Evolutionary conservation across 2,113 vertebrate species (phyloP).

Genomic region (Entelurus aequoreus): DNA sequence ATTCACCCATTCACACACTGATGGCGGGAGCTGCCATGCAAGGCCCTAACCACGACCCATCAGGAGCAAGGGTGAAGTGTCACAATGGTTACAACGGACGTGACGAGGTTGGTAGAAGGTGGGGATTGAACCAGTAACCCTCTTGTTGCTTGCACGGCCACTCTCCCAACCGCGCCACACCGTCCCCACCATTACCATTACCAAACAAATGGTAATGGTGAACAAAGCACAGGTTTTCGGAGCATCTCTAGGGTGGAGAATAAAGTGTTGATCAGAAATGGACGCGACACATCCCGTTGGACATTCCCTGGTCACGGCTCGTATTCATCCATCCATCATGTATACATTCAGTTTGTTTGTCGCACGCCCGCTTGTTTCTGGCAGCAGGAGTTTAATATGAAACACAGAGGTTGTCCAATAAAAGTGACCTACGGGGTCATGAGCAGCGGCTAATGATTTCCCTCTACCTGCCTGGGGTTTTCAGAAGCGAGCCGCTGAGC

Average conservation of each 20-base stretch:
- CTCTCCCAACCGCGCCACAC: background rate
- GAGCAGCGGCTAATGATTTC: constrained; percentile 56
- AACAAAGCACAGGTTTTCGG: constrained; percentile 30
- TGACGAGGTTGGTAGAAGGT: too few relatives aligned
- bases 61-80: too few relatives aligned
- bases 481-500: constrained; percentile 45
- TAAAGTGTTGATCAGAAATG: constrained; percentile 57
- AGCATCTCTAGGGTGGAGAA: constrained; percentile 42
- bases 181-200: background rate
- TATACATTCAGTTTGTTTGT: constrained; percentile 28
- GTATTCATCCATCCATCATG: constrained; percentile 11
- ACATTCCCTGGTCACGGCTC: constrained; percentile 20
- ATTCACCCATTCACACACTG: too few relatives aligned
- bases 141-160: too few relatives aligned
- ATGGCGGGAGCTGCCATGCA: too few relatives aligned
- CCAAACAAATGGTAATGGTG: constrained; percentile 37
- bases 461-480: constrained; percentile 53
- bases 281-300: constrained; percentile 33
- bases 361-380: constrained; percentile 23
- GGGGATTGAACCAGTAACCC: too few relatives aligned
- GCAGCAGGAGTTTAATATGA: constrained; percentile 43
- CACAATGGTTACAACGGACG: too few relatives aligned
- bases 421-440: constrained; percentile 65
- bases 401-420: constrained; percentile 58
- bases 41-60: too few relatives aligned